phyloP scores from a whole-genome alignment of 2,888 invertebrate genomes.

The Chrysolina haemoptera region DNA sequence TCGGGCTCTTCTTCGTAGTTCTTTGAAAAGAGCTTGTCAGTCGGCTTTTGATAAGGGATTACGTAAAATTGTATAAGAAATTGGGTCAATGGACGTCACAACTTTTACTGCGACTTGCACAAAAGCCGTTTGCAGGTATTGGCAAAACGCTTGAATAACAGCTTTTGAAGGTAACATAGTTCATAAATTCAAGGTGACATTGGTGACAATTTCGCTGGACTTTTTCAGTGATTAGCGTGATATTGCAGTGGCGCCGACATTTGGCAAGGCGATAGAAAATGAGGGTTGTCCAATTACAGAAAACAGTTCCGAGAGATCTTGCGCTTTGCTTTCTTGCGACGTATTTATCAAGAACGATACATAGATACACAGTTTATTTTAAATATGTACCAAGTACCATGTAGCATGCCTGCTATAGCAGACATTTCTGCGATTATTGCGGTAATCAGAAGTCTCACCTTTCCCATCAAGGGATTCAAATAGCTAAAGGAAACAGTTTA shows the following conservation, averaged over 20 bases:
- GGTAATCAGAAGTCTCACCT: no score
- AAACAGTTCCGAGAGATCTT: no score
- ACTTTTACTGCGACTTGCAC: slow-evolving; percentile 24
- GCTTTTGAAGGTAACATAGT: slow-evolving; percentile 21
- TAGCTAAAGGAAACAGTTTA: no score
- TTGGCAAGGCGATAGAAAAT: not conserved
- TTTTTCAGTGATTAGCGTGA: not conserved
- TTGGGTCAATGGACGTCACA: slow-evolving; percentile 46
- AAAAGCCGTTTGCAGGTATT: slow-evolving; percentile 32
- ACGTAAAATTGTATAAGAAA: slow-evolving; percentile 47
- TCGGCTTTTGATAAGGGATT: slow-evolving; percentile 41
- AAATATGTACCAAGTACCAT: no score
- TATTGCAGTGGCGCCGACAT: not conserved
- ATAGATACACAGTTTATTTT: no score
- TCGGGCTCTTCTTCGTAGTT: slow-evolving; percentile 29
- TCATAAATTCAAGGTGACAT: slow-evolving; percentile 21
- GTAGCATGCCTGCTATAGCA: no score
- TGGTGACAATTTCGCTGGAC: not conserved
- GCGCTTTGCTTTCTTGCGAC: no score
- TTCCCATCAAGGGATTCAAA: no score
- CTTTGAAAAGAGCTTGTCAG: slow-evolving; percentile 42
- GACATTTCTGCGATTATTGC: no score
- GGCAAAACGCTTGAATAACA: slow-evolving; percentile 28
- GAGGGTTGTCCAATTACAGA: no score
- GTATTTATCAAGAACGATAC: no score